Base-by-base conservation (phyloP, 2,797 vertebrate genomes). In the Mus spretus region DNA sequence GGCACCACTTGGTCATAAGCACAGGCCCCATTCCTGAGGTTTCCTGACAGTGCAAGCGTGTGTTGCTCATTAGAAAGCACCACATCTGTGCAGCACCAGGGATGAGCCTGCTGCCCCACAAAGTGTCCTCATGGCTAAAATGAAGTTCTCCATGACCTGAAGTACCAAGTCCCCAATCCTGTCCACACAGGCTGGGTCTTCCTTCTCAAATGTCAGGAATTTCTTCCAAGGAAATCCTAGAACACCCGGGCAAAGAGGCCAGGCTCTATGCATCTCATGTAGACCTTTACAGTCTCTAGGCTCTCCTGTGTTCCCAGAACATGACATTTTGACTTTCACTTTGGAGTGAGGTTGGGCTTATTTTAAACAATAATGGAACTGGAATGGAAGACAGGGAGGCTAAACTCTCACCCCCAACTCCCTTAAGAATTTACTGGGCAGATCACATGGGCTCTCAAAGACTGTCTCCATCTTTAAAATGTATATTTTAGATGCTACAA, bases 11-110 rank as follows among this genome's bases (percentile, higher is more conserved):
- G 95, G 96, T 97, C 98, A 94, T 74, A 93, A 96, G 94, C 44
- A 95, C 97, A 97, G 92, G 50, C 95, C 85, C 97, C 94, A 98
- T 99, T 99, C 99, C 99, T 99, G 99, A 99, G 98, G 98, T 98
- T 96, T 95, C 98, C 98, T 98, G 96, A 95, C 98, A 98, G 97
- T 98, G 97, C 1, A 98, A 88, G 97, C 98, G 86, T 96, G 93
- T 97, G 96, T 98, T 96, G 97, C 98, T 96, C 98, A 98, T 99
- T 98, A 98, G 97, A 97, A 57, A 98, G 94, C 98, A 97, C 96
- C 98, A 98, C 98, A 98, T 98, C 91, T 98, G 97, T 98, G 98
- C 97, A 34, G 97, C 97, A 98, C 83, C 97, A 98, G 97, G 81
- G 82, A 40, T 74, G 96, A 98, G 95, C 98, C 97, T 96, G 88